Conservation (phyloP, 2,888 invertebrate species). For the Andrena camellia region DNA sequence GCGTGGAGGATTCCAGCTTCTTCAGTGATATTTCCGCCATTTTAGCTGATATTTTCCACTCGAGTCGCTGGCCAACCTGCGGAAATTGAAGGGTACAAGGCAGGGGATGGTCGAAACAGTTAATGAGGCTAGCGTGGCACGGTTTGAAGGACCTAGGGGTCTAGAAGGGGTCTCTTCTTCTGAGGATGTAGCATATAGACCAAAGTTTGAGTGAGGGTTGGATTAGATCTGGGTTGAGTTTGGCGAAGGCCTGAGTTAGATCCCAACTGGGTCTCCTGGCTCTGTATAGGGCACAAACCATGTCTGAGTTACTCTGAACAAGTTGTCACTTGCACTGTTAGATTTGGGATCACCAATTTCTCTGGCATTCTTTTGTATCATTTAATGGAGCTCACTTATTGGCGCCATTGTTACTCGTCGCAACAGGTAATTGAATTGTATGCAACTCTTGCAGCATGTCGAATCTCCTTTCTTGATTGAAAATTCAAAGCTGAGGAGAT, state of each 20-base stretch:
- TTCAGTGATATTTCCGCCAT: conserved; percentile 45
- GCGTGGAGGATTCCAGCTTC: neutral
- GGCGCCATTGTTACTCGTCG: neutral
- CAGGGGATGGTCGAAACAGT: neutral
- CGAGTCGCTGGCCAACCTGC: neutral
- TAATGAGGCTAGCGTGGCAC: neutral
- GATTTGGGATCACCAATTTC: neutral
- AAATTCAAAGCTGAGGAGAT: neutral
- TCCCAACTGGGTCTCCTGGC: neutral
- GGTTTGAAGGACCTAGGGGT: neutral
- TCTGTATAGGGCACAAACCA: neutral
- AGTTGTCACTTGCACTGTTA: neutral
- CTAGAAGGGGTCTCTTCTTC: neutral
- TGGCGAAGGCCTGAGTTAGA: neutral
- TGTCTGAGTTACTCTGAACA: neutral
- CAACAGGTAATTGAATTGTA: conserved; percentile 1
- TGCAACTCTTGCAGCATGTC: neutral
- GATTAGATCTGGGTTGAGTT: neutral
- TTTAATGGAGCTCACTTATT: neutral
- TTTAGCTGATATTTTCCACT: conserved; percentile 26
- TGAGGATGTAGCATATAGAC: neutral
- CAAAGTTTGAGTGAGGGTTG: neutral
- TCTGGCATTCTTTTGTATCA: neutral
- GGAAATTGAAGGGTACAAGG: neutral
- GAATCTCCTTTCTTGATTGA: neutral